phyloP scores from a whole-genome alignment of 2,113 vertebrate genomes.

The Protobothrops mucrosquamatus region DNA sequence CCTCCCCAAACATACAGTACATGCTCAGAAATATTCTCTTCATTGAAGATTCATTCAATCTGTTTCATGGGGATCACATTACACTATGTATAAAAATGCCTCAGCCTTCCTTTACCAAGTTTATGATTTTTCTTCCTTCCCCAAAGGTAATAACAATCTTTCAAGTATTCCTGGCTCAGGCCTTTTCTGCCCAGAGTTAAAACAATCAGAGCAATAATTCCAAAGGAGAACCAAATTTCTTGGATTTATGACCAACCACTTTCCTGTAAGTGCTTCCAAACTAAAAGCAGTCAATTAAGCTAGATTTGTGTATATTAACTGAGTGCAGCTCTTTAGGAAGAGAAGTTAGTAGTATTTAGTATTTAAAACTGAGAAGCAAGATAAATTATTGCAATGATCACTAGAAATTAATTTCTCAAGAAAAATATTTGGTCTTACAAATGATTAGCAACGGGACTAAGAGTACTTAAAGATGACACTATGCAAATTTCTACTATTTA shows the following conservation, averaged over 20 bases:
- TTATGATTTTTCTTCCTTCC: slow-evolving; percentile 9
- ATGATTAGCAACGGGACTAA: background rate
- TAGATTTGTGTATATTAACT: background rate
- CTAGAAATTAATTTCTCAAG: background rate
- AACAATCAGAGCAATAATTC: background rate
- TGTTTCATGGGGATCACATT: background rate
- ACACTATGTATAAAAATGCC: background rate
- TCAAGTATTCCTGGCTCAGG: background rate
- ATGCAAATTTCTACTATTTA: background rate
- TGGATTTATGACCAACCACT: background rate
- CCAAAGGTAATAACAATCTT: slow-evolving; percentile 25
- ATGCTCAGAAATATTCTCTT: background rate
- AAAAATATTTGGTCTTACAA: background rate
- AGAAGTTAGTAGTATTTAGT: background rate
- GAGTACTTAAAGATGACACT: background rate
- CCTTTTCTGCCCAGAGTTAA: background rate
- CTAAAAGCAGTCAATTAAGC: background rate
- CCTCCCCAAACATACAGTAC: background rate
- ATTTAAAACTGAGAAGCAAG: background rate
- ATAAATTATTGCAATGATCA: background rate
- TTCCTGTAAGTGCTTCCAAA: background rate
- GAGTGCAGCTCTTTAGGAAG: background rate
- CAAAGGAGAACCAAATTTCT: background rate
- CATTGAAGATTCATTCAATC: background rate
- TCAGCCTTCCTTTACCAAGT: background rate